These are phyloP conservation scores for Octopus bimaculoides DNA, from an alignment of 1,140 invertebrate species.

Conservation along the genomic window DNA sequence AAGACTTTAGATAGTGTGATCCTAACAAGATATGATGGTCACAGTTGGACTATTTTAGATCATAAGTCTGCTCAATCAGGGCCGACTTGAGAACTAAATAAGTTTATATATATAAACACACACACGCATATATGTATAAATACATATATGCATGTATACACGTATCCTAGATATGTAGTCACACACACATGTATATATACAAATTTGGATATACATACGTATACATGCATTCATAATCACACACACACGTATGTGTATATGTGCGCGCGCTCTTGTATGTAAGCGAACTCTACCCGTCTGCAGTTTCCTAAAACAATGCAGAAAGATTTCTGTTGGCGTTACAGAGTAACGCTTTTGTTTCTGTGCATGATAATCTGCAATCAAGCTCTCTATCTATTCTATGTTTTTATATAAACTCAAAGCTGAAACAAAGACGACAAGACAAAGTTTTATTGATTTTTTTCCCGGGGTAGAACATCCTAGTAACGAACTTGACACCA, in stretches of 20 bases:
- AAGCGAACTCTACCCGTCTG: too few relatives aligned
- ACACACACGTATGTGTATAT: neutral
- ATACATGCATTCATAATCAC: conserved; percentile 14
- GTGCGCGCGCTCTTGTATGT: too few relatives aligned
- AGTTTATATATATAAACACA: neutral
- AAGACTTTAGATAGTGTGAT: neutral
- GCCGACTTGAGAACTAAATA: conserved; percentile 15
- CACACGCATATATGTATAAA: neutral
- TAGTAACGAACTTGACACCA: too few relatives aligned
- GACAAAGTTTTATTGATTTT: too few relatives aligned
- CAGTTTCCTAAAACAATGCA: too few relatives aligned
- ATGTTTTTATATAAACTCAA: too few relatives aligned
- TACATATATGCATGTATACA: conserved; percentile 4
- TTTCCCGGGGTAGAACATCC: too few relatives aligned
- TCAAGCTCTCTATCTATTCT: too few relatives aligned
- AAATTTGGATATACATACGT: conserved; percentile 3
- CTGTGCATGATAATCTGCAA: too few relatives aligned
- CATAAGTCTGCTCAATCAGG: neutral
- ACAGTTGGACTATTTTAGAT: neutral
- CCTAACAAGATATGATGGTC: neutral
- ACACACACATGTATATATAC: neutral
- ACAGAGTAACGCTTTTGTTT: too few relatives aligned
- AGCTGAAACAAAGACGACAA: too few relatives aligned
- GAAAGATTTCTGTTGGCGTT: too few relatives aligned
- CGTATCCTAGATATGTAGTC: neutral